Base-by-base conservation (phyloP, 1,140 invertebrate genomes). In the Geopemphigus sp. region DNA sequence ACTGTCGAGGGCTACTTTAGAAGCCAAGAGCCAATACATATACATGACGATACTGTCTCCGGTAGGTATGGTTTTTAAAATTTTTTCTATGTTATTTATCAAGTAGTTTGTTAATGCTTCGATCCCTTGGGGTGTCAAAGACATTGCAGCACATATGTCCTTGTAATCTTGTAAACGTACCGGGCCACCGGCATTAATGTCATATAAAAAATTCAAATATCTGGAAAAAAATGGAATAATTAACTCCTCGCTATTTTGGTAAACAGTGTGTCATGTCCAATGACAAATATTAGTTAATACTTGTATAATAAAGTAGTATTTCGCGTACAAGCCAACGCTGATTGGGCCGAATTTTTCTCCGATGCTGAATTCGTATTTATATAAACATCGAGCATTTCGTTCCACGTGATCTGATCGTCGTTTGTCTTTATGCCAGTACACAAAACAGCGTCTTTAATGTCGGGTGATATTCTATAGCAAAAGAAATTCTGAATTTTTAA, bases 381-480 rank as follows among this genome's bases (percentile, higher is more conserved):
- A 32, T 82, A 82, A 1, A 80, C 50, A 1, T 76, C 19, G 61
- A 81, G 80, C 26, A 82, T n/a, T 11, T 15, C 19, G 12, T 54
- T 53, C 82, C 82, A 82, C 29, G 73, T 59, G 5, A 8, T 22
- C 0, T 15, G 5, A 4, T 57, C 32, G 24, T 78, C 66, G 15
- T 50, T 64, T 15, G 17, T 1, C 57, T 32, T 82, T 11, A 82
- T 66, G 10, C 66, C 81, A 1, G 70, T 82, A 54, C 82, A 82
- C 14, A 80, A 66, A 3, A 68, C 56, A 8, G 80, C 80, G 17
- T 76, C 72, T 57, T 82, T 82, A 1, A 81, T 78, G 12, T 82
- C 72, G 0, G 78, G 63, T 10, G 61, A 47, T 54, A 82, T 76
- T 26, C 81, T 82, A 63, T 22, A 45, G 14, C 15, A 26, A 68